These are phyloP conservation scores for Drosophila falleni DNA, from an alignment of 2,888 invertebrate species.

Conservation along the genomic window DNA sequence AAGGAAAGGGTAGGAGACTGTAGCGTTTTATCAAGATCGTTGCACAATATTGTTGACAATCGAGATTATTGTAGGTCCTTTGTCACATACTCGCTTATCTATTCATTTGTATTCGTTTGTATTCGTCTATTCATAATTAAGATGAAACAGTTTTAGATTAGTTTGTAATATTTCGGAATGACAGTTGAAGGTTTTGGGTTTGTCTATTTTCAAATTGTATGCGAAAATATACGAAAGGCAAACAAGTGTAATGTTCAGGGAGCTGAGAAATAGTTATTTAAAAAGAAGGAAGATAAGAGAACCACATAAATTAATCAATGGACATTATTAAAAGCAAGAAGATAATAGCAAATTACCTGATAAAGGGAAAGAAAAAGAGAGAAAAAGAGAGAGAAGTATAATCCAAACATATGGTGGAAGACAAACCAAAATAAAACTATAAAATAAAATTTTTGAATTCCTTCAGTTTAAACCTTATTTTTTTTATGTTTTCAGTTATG, in stretches of 20 bases:
- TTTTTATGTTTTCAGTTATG: too few species aligned
- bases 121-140: conserved; percentile 26
- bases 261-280: too few species aligned
- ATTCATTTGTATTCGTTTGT: conserved; percentile 24
- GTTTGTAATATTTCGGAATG: background rate
- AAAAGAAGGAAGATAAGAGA: too few species aligned
- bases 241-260: background rate
- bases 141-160: conserved; percentile 11
- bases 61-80: conserved; percentile 36
- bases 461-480: too few species aligned
- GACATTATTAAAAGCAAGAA: background rate
- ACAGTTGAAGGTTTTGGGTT: background rate
- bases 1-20: conserved; percentile 1
- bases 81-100: conserved; percentile 11
- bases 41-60: conserved; percentile 65
- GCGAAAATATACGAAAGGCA: background rate
- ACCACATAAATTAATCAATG: too few species aligned
- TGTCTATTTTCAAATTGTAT: background rate
- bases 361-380: too few species aligned
- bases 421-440: too few species aligned
- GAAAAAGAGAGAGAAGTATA: too few species aligned
- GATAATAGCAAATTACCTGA: too few species aligned
- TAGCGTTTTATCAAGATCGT: conserved; percentile 53
- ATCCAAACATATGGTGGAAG: too few species aligned
- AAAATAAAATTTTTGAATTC: too few species aligned